A percentile compares a stretch with the other conserved stretches of the same genome.
Conservation (phyloP, 2,888 invertebrate species). For the Tipula helvola region DNA sequence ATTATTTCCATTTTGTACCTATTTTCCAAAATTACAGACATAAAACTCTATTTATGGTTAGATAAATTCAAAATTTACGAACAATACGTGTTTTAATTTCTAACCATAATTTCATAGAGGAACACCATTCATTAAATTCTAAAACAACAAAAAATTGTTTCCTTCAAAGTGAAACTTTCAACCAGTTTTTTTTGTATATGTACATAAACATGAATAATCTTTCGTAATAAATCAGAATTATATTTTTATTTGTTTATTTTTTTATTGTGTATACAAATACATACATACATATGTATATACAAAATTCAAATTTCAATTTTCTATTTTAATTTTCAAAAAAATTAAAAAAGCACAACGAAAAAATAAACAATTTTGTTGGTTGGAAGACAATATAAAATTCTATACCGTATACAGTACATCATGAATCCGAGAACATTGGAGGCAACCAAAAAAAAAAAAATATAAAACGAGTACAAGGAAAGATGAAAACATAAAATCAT, state of each 20-base stretch:
- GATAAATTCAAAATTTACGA: neutral
- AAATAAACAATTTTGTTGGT: neutral
- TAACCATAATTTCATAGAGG: neutral
- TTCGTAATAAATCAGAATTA: neutral
- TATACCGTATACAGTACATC: neutral
- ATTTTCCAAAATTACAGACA: neutral
- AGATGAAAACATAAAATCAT: neutral
- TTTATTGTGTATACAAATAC: neutral
- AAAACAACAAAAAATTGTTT: neutral
- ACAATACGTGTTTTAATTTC: neutral
- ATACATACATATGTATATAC: neutral
- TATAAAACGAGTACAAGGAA: neutral
- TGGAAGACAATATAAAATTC: neutral
- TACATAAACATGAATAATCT: neutral
- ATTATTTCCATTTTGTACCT: neutral
- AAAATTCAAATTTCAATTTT: constrained; percentile 4
- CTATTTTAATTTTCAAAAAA: neutral
- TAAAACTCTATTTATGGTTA: neutral
- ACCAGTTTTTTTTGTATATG: neutral
- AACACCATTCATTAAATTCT: neutral
- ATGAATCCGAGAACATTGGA: neutral
- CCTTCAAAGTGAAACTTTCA: neutral
- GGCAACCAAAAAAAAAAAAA: neutral
- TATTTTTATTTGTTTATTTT: neutral
- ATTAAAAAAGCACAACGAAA: neutral